A percentile compares a stretch with the other conserved stretches of the same genome.
These are phyloP conservation scores for Drosophila bocki DNA, from an alignment of 1,140 invertebrate genomes.

Conservation along the genomic window DNA sequence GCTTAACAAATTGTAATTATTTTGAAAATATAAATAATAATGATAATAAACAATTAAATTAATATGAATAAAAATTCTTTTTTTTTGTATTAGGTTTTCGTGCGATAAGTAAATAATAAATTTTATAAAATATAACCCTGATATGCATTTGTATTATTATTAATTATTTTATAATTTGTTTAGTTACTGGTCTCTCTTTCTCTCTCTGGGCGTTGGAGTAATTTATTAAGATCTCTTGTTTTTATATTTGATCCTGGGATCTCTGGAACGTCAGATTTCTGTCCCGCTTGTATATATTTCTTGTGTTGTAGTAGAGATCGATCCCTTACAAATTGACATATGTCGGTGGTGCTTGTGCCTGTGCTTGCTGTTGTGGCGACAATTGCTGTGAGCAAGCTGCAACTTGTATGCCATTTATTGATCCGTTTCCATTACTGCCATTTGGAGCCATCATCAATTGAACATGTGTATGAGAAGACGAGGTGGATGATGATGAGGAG, in stretches of 20 bases:
- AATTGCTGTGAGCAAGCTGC: slow-evolving; percentile 88
- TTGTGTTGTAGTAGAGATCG: slow-evolving; percentile 21
- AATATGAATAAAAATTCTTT: background rate
- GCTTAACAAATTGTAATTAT: background rate
- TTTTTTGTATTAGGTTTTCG: background rate
- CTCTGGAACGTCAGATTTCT: slow-evolving; percentile 30
- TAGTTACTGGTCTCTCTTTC: slow-evolving; percentile 57
- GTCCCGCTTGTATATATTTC: background rate
- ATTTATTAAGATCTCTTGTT: slow-evolving; percentile 19
- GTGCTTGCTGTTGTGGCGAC: slow-evolving; percentile 88
- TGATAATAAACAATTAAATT: no score
- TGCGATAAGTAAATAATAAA: slow-evolving; percentile 4
- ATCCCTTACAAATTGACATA: slow-evolving; percentile 93
- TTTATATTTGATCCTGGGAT: slow-evolving; percentile 27
- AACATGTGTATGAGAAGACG: slow-evolving; percentile 78
- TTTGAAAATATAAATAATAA: background rate
- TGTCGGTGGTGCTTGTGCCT: slow-evolving; percentile 89
- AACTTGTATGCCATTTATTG: slow-evolving; percentile 81
- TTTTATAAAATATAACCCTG: slow-evolving; percentile 16
- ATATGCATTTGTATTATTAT: slow-evolving; percentile 30
- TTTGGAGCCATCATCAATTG: slow-evolving; percentile 61
- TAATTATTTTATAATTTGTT: slow-evolving; percentile 24
- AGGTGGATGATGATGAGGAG: slow-evolving; percentile 83
- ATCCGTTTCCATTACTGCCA: slow-evolving; percentile 62
- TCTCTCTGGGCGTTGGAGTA: slow-evolving; percentile 9